Conservation (phyloP, 2,113 vertebrate species). For the Dasyprocta punctata region DNA sequence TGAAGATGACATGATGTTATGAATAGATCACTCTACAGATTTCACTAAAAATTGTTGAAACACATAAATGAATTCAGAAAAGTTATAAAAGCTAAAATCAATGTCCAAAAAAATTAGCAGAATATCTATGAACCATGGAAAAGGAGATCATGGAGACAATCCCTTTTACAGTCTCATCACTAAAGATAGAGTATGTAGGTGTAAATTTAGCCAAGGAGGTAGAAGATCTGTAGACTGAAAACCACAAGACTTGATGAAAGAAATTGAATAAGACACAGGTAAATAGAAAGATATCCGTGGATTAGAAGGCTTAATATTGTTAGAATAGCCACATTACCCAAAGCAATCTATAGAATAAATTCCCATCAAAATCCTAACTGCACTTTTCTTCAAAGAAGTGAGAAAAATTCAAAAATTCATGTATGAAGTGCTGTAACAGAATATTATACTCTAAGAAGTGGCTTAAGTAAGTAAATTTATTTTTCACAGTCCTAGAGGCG, state of each 20-base stretch:
- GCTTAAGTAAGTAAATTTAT: background rate
- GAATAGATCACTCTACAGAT: no score
- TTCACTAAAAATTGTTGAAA: no score
- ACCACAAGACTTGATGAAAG: background rate
- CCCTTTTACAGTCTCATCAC: background rate
- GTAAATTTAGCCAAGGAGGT: background rate
- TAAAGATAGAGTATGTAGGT: background rate
- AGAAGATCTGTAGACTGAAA: background rate
- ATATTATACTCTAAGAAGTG: background rate
- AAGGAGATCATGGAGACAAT: no score
- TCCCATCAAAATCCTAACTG: background rate
- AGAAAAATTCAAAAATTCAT: background rate
- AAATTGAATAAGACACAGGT: background rate
- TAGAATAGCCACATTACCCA: no score
- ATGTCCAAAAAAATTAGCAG: no score
- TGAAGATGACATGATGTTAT: no score
- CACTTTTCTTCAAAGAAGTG: background rate
- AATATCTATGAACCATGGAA: no score
- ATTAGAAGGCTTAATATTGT: no score
- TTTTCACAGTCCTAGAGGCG: background rate
- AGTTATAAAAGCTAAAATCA: no score
- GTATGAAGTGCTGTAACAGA: background rate
- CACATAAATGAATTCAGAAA: no score
- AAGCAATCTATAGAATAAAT: background rate
- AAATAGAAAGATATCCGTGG: background rate